Percentiles rank a stretch among this genome's conserved stretches.
Evolutionary conservation across 2,113 vertebrate species (phyloP).

Genomic region (rat (Rattus norvegicus)): DNA sequence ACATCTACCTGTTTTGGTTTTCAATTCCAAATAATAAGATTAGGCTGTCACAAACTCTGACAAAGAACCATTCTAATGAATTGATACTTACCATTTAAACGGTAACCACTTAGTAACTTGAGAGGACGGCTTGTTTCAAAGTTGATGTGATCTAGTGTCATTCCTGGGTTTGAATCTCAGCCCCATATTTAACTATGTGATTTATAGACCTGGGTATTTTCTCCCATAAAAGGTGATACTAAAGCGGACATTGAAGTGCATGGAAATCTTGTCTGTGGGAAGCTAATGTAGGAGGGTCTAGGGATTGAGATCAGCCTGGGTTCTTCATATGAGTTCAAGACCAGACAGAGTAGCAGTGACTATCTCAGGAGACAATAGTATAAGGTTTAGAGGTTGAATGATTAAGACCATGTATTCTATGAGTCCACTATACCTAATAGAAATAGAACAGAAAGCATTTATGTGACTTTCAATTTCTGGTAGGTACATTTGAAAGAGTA

Average conservation of each 20-base stretch:
- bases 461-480: neutral
- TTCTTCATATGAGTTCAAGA: neutral
- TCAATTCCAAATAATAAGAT: neutral
- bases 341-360: neutral
- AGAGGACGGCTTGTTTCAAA: constrained; percentile 16
- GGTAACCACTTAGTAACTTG: neutral
- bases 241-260: neutral
- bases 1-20: constrained; percentile 22
- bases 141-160: neutral
- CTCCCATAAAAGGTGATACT: neutral
- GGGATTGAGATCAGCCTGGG: neutral
- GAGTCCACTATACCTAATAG: neutral
- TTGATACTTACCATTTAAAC: constrained; percentile 28
- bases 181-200: neutral
- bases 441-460: neutral
- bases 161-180: constrained; percentile 27
- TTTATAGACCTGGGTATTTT: neutral
- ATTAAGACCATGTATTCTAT: neutral
- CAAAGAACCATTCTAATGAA: neutral
- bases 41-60: neutral
- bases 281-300: neutral
- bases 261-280: neutral
- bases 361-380: neutral
- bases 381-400: neutral
- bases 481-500: neutral